Percentiles rank a stretch among this genome's conserved stretches.
phyloP scores from a whole-genome alignment of 2,888 invertebrate genomes.

The Gibbula magus region DNA sequence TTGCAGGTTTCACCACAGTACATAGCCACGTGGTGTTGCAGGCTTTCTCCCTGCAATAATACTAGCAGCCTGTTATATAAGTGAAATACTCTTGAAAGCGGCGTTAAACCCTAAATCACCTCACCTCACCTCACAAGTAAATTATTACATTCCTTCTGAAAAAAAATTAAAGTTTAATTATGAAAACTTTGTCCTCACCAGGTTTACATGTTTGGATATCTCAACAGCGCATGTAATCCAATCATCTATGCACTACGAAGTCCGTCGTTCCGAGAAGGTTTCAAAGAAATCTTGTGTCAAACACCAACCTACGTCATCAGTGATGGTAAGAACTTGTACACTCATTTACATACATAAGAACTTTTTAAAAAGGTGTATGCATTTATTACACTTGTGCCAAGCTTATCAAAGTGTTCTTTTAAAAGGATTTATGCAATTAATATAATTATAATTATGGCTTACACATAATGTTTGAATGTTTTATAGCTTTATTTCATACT shows the following conservation, averaged over 20 bases:
- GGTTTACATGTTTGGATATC: slow-evolving; percentile 70
- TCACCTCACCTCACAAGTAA: too few species aligned
- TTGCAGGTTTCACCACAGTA: too few species aligned
- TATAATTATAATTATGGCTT: too few species aligned
- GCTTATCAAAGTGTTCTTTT: neutral
- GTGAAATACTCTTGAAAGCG: too few species aligned
- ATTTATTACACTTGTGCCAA: neutral
- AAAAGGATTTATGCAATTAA: neutral
- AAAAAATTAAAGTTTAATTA: too few species aligned
- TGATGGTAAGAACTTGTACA: slow-evolving; percentile 59
- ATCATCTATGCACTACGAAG: slow-evolving; percentile 75
- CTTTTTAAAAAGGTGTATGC: neutral
- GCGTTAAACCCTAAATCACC: too few species aligned
- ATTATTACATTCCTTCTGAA: too few species aligned
- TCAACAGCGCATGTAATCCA: slow-evolving; percentile 76
- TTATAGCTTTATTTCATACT: neutral
- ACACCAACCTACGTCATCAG: slow-evolving; percentile 63
- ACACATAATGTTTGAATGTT: neutral
- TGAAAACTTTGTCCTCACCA: slow-evolving; percentile 38
- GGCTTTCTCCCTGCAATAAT: too few species aligned
- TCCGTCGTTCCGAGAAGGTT: slow-evolving; percentile 67
- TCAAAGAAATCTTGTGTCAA: slow-evolving; percentile 67
- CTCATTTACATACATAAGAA: neutral
- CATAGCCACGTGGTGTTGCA: too few species aligned
- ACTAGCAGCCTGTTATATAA: too few species aligned